Conservation (phyloP, 1,140 invertebrate species). For the Lepidurus arcticus region DNA sequence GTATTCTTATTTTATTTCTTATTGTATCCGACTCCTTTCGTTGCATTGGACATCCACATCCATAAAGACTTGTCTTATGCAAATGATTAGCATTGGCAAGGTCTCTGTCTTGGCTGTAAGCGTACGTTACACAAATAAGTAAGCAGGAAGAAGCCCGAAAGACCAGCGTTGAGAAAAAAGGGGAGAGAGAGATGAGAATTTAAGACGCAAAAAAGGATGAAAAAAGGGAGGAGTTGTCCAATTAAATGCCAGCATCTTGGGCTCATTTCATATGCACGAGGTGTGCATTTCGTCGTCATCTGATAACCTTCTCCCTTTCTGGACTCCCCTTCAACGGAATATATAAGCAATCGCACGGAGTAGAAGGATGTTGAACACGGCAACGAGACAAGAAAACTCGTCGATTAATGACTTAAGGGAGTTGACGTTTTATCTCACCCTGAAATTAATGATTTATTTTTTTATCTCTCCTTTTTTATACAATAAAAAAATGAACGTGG, state of each 20-base stretch:
- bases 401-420: neutral
- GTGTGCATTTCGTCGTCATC: neutral
- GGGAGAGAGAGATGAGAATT: too few species aligned
- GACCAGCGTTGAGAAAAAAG: too few species aligned
- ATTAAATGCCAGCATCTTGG: neutral
- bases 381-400: neutral
- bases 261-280: slow-evolving; percentile 10
- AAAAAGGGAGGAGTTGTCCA: neutral
- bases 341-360: neutral
- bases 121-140: neutral
- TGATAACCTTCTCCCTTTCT: neutral
- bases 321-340: neutral
- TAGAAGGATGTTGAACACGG: neutral
- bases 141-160: neutral
- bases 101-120: neutral
- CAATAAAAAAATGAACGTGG: slow-evolving; percentile 41
- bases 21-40: neutral
- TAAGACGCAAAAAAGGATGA: too few species aligned
- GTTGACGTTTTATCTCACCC: slow-evolving; percentile 20
- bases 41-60: slow-evolving; percentile 2
- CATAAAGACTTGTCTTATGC: neutral
- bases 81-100: slow-evolving; percentile 11
- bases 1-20: neutral
- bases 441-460: slow-evolving; percentile 34
- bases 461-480: slow-evolving; percentile 35